Evolutionary conservation across 2,797 vertebrate genomes (phyloP).

Genomic region (Mionectes olivaceus): DNA sequence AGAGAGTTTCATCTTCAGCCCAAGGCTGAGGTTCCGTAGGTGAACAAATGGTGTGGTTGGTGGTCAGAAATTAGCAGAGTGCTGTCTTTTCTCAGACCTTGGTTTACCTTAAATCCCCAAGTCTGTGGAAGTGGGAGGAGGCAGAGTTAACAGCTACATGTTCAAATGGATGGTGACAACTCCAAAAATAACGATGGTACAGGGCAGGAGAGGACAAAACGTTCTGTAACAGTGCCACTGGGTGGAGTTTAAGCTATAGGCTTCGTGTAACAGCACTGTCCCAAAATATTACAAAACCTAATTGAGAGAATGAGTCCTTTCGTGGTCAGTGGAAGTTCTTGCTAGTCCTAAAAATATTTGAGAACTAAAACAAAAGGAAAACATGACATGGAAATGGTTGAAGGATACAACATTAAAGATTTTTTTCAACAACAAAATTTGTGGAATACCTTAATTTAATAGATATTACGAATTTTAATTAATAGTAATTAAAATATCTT

Average conservation of each 20-base stretch:
- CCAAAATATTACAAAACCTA: not conserved
- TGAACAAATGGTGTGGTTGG: not conserved
- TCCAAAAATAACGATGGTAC: not conserved
- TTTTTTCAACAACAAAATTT: not conserved
- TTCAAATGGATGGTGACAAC: not conserved
- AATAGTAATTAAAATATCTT: not conserved
- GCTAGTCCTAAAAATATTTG: not conserved
- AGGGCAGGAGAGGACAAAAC: not conserved
- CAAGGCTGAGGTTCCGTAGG: not conserved
- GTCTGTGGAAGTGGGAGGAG: not conserved
- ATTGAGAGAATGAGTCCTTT: not conserved
- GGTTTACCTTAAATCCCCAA: not conserved
- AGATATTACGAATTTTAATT: not conserved
- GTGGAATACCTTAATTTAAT: not conserved
- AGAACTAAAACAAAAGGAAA: not conserved
- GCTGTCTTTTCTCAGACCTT: not conserved
- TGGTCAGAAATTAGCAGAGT: not conserved
- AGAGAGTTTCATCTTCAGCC: not conserved
- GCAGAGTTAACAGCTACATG: not conserved
- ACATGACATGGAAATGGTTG: not conserved
- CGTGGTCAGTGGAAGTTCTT: not conserved
- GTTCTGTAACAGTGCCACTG: not conserved
- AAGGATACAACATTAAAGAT: not conserved
- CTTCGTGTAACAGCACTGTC: not conserved
- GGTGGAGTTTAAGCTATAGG: not conserved